Conservation (phyloP, 2,888 invertebrate species). For the Ectemnius continuus region DNA sequence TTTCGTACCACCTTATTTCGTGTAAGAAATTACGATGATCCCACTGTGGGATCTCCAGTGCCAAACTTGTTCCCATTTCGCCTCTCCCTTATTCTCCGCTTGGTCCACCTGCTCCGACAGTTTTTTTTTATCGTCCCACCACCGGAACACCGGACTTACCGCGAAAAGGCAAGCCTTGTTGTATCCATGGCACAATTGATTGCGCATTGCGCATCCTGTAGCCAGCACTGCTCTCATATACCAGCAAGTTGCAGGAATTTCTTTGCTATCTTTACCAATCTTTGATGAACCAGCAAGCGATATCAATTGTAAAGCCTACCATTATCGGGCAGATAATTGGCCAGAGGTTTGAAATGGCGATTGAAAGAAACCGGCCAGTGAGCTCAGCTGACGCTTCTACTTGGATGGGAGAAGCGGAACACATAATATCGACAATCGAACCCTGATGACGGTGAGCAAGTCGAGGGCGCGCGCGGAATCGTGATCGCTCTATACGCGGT, state of each 20-base stretch:
- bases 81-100: conserved; percentile 49
- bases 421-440: background rate
- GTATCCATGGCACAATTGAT: no score
- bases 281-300: no score
- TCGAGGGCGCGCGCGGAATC: conserved; percentile 30
- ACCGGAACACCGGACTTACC: conserved; percentile 41
- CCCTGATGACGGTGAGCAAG: background rate
- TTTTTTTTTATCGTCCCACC: conserved; percentile 50
- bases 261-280: no score
- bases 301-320: no score
- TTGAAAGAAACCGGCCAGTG: no score
- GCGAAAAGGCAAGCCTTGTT: conserved; percentile 42
- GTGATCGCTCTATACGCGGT: conserved; percentile 64
- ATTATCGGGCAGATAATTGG: no score
- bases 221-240: no score
- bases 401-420: background rate
- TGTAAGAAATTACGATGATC: conserved; percentile 37
- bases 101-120: conserved; percentile 58
- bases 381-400: no score
- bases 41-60: conserved; percentile 53
- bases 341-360: no score
- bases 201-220: no score
- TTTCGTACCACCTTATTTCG: no score
- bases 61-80: conserved; percentile 55
- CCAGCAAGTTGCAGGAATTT: no score